Base-by-base conservation (phyloP, 2,797 vertebrate genomes). In the Clarias fuscus region DNA sequence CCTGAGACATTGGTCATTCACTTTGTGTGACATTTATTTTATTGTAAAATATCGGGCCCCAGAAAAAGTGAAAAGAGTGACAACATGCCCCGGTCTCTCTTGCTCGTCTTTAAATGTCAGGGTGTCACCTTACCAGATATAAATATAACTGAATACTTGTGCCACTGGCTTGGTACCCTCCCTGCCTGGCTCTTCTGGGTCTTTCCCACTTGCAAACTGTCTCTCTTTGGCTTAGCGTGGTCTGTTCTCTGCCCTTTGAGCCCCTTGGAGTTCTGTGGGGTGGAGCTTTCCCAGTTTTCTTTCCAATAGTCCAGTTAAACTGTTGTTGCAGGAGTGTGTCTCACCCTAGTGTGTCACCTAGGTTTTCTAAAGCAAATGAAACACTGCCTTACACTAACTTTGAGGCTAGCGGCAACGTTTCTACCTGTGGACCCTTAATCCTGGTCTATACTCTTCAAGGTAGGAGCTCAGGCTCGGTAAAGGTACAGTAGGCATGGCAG, bases 161-260 rank as follows among this genome's bases (percentile, higher is more conserved):
- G 58, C 48, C 84, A 71, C 61, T 87, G 53, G 71, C 67, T 85
- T 58, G 58, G 27, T 76, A 27, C 71, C 73, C 70, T 83, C 86
- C 71, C 84, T 75, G 58, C 72, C 85, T 77, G 72, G 85, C 84
- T 56, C 58, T 75, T 81, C 58, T 84, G 43, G 86, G 24, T 84
- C 83, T 86, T 61, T 86, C 88, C 84, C 85, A 77, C 84, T 91
- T 84, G 78, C 86, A 89, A 61, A 79, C 53, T 40, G 70, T 88
- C 79, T 71, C 75, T 58, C 78, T 76, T 88, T 88, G 81, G 67
- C 75, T 92, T 91, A 65, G 71, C 91, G 80, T 68, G 65, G 64
- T 65, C 62, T 71, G 91, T 92, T 95, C 89, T 92, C 92, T 95
- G 93, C 93, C 95, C 94, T 89, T 94, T 92, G 94, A 94, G 94